A percentile compares a stretch with the other conserved stretches of the same genome.
Conservation (phyloP, 2,888 invertebrate species). For the Platycheirus albimanus region DNA sequence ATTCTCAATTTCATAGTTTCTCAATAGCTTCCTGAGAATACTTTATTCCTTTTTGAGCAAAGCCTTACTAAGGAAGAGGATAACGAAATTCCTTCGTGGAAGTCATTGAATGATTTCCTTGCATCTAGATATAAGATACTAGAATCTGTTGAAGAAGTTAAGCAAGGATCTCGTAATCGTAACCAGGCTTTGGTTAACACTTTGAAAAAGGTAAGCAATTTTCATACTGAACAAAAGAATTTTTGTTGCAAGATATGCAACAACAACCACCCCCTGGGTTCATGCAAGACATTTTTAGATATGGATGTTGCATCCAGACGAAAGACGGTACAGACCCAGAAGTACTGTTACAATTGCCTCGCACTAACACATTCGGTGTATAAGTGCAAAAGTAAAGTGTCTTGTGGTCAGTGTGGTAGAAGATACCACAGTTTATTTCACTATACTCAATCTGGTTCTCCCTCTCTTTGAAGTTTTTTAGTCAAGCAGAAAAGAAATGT, state of each 20-base stretch:
- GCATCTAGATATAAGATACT: slow-evolving; percentile 6
- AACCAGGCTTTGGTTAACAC: background rate
- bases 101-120: slow-evolving; percentile 5
- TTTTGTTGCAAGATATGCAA: slow-evolving; percentile 19
- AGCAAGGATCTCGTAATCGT: background rate
- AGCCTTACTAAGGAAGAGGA: background rate
- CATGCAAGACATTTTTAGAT: slow-evolving; percentile 18
- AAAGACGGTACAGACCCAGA: slow-evolving; percentile 11
- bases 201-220: slow-evolving; percentile 2
- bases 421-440: slow-evolving; percentile 22
- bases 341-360: slow-evolving; percentile 34
- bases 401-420: slow-evolving; percentile 28
- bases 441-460: background rate
- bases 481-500: slow-evolving; percentile 4
- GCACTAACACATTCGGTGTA: slow-evolving; percentile 18
- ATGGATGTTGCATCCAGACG: slow-evolving; percentile 4
- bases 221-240: slow-evolving; percentile 5
- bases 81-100: slow-evolving; percentile 2
- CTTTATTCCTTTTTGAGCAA: slow-evolving; percentile 7
- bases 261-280: slow-evolving; percentile 20
- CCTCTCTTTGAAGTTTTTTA: slow-evolving; percentile 3
- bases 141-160: slow-evolving; percentile 26
- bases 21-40: background rate
- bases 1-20: slow-evolving; percentile 2
- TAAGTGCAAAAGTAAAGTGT: slow-evolving; percentile 31